These are phyloP conservation scores for Ligdia adustata DNA, from an alignment of 2,888 invertebrate species.

Conservation along the genomic window DNA sequence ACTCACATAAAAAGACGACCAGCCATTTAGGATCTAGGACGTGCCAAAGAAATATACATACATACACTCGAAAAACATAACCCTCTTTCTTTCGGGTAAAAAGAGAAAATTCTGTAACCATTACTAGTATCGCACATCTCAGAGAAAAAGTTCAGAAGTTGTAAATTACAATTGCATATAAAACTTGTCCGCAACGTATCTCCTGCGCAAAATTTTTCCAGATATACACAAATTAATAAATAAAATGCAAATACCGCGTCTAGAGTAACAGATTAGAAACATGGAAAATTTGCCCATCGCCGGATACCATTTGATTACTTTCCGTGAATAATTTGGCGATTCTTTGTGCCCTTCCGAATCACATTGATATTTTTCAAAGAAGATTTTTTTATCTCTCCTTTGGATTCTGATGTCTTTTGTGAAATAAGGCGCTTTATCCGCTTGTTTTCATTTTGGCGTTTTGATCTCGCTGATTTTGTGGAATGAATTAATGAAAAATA, in stretches of 20 bases:
- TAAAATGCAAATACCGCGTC: background rate
- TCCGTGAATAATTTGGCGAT: conserved; percentile 25
- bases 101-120: no score
- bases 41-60: no score
- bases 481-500: conserved; percentile 1
- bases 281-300: background rate
- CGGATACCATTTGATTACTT: conserved; percentile 24
- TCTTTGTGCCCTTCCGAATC: conserved; percentile 16
- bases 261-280: conserved; percentile 6
- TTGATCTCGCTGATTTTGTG: conserved; percentile 10
- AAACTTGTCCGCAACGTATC: no score
- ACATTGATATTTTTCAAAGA: conserved; percentile 23
- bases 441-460: conserved; percentile 20
- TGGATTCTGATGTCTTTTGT: conserved; percentile 20
- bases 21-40: no score
- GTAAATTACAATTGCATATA: no score
- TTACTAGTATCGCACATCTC: no score
- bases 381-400: conserved; percentile 17
- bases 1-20: no score
- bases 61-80: no score
- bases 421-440: conserved; percentile 19
- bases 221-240: conserved; percentile 1
- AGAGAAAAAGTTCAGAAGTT: no score
- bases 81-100: no score
- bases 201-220: no score